Evolutionary conservation across 64 coral and sea anemone genomes (phyloP).

Genomic region (Montipora cactus): DNA sequence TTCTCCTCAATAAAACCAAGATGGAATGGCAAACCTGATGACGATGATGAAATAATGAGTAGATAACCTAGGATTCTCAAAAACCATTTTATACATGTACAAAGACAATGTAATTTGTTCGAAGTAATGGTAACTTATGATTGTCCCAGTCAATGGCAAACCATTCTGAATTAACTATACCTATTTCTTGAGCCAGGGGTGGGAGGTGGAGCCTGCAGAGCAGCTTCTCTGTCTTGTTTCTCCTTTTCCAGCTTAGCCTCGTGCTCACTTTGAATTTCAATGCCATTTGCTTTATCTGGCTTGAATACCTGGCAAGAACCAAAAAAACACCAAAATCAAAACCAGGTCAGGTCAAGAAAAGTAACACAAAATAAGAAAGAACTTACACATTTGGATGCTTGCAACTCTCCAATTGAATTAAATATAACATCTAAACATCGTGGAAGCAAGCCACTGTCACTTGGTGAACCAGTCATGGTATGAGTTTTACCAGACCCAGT

Average conservation of each 20-base stretch:
- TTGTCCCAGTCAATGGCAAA: too few relatives aligned
- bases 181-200: conserved; percentile 67
- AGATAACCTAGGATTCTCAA: too few relatives aligned
- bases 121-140: too few relatives aligned
- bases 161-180: not conserved
- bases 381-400: conserved; percentile 89
- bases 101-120: not conserved
- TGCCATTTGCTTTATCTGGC: conserved; percentile 95
- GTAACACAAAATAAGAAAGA: not conserved
- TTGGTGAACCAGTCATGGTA: conserved; percentile 96
- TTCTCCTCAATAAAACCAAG: too few relatives aligned
- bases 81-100: too few relatives aligned
- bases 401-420: conserved; percentile 92
- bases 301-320: conserved; percentile 79
- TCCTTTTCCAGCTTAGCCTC: conserved; percentile 92
- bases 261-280: conserved; percentile 87
- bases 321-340: not conserved
- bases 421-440: conserved; percentile 96
- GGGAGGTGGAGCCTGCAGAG: conserved; percentile 42
- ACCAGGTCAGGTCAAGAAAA: too few relatives aligned
- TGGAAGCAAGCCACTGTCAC: conserved; percentile 91
- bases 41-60: too few relatives aligned
- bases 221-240: conserved; percentile 83
- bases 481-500: conserved; percentile 99
- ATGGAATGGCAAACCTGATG: too few relatives aligned